A percentile compares a stretch with the other conserved stretches of the same genome.
Conservation (phyloP, 2,797 vertebrate species). For the Cirrhinus mrigala region DNA sequence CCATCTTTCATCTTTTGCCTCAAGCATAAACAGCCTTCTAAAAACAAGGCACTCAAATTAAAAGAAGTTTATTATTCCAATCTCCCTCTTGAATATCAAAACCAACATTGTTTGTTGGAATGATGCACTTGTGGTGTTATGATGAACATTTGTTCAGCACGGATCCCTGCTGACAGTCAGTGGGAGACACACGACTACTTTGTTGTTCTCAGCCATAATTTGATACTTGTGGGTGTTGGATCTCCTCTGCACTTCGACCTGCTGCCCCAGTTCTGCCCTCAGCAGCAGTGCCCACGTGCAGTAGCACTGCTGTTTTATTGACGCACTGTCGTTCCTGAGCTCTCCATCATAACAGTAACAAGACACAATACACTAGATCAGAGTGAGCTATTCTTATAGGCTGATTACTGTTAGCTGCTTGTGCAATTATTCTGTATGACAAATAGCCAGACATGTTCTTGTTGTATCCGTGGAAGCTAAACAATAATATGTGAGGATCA, state of each 20-base stretch:
- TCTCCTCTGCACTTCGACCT: conserved; percentile 49
- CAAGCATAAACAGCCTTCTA: not conserved
- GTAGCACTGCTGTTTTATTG: conserved; percentile 12
- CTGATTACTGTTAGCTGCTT: conserved; percentile 15
- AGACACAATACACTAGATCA: not conserved
- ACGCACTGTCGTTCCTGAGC: conserved; percentile 22
- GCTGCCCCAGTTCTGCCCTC: conserved; percentile 40
- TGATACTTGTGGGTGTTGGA: conserved; percentile 38
- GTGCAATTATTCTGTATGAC: conserved; percentile 37
- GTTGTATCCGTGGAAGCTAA: conserved; percentile 2
- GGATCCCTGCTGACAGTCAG: conserved; percentile 32
- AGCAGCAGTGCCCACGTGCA: conserved; percentile 1
- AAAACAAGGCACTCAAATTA: not conserved
- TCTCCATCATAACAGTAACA: conserved; percentile 23
- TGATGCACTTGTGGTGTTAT: conserved; percentile 3
- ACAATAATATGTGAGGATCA: conserved; percentile 14
- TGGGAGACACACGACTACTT: conserved; percentile 26
- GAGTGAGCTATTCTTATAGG: not conserved
- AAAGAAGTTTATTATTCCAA: not conserved
- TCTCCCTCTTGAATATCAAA: not conserved
- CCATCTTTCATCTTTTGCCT: not conserved
- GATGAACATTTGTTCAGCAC: conserved; percentile 39
- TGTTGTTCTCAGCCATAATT: conserved; percentile 35
- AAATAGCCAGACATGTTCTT: conserved; percentile 21
- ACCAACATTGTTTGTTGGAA: conserved; percentile 12